Conservation (phyloP, 2,888 invertebrate genomes). For the Orgyia antiqua region DNA sequence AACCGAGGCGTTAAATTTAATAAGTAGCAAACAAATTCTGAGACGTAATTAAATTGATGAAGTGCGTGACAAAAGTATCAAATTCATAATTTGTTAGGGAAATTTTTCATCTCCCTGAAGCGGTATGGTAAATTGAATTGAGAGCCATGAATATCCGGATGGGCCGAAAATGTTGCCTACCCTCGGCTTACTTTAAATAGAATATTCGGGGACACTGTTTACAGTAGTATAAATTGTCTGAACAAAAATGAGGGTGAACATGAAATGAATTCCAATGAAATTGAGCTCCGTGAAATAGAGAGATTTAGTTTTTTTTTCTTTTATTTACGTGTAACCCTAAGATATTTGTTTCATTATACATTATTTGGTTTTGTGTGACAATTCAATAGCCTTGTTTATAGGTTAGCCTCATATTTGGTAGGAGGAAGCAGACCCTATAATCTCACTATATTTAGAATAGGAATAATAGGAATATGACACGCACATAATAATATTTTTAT, state of each 20-base stretch:
- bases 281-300: conserved; percentile 7
- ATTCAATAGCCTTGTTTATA: too few relatives aligned
- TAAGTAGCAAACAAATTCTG: conserved; percentile 43
- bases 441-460: too few relatives aligned
- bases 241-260: conserved; percentile 17
- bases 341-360: conserved; percentile 1
- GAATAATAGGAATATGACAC: too few relatives aligned
- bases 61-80: conserved; percentile 60
- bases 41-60: conserved; percentile 59
- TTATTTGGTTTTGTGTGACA: background rate
- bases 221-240: conserved; percentile 20
- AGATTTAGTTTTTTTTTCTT: conserved; percentile 6
- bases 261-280: conserved; percentile 22
- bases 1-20: conserved; percentile 34
- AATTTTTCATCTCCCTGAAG: conserved; percentile 62
- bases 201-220: conserved; percentile 18
- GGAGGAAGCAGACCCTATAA: too few relatives aligned
- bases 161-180: conserved; percentile 25
- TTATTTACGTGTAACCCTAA: conserved; percentile 3
- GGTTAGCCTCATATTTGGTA: too few relatives aligned
- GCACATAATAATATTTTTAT: too few relatives aligned
- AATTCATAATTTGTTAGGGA: conserved; percentile 64
- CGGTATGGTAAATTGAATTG: conserved; percentile 63
- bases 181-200: conserved; percentile 23
- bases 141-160: conserved; percentile 41